Evolutionary conservation across 2,888 invertebrate species (phyloP).

Genomic region (Harpagoxenus sublaevis): DNA sequence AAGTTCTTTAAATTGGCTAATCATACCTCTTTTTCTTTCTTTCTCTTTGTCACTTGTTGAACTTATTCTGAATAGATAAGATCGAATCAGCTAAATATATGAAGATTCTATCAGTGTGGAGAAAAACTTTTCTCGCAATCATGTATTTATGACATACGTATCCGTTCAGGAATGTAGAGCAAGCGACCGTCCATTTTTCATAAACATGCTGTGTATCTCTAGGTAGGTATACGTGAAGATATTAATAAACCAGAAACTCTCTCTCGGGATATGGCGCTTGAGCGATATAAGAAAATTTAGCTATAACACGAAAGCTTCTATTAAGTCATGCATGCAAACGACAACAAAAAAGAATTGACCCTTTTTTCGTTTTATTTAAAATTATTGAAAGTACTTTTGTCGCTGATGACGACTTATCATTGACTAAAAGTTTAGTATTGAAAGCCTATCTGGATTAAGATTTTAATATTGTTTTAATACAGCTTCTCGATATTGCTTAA

Average conservation of each 20-base stretch:
- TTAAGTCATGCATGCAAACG: slow-evolving; percentile 28
- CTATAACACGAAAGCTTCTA: slow-evolving; percentile 26
- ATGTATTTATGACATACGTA: slow-evolving; percentile 22
- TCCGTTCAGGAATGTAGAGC: slow-evolving; percentile 1
- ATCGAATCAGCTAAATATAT: not conserved
- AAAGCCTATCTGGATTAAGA: not conserved
- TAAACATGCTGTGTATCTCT: not conserved
- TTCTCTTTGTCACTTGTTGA: not conserved
- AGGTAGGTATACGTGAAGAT: not conserved
- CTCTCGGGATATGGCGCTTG: not conserved
- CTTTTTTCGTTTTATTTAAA: slow-evolving; percentile 42
- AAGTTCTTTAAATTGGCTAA: not conserved
- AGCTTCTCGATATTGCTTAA: slow-evolving; percentile 2
- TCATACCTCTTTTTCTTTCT: not conserved
- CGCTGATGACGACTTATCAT: not conserved
- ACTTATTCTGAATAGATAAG: not conserved
- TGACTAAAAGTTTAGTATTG: slow-evolving; percentile 8
- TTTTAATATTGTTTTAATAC: slow-evolving; percentile 3
- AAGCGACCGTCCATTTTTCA: slow-evolving; percentile 10
- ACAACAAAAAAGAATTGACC: slow-evolving; percentile 1
- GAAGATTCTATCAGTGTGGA: not conserved
- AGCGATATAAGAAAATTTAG: slow-evolving; percentile 26
- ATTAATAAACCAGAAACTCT: slow-evolving; percentile 38
- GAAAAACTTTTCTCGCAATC: not conserved
- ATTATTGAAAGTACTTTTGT: not conserved